Evolutionary conservation across 1,140 invertebrate genomes (phyloP).

Genomic region (Eurytemora carolleeae): DNA sequence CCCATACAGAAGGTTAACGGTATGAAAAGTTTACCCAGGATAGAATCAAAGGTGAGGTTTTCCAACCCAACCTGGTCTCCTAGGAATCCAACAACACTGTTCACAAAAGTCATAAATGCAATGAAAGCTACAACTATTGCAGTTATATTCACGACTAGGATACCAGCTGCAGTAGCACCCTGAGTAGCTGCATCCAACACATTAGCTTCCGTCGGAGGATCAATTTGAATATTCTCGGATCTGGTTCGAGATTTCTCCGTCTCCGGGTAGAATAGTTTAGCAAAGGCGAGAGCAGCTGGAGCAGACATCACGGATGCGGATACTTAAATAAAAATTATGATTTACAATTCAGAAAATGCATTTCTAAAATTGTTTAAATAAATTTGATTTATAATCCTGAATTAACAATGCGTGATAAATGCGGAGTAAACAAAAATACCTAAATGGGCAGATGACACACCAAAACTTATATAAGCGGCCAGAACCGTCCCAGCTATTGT

Average conservation of each 20-base stretch:
- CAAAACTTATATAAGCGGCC: constrained; percentile 78
- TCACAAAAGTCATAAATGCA: constrained; percentile 32
- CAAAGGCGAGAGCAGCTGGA: constrained; percentile 61
- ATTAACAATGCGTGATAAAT: too few species aligned
- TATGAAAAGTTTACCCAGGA: constrained; percentile 45
- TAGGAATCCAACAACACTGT: neutral
- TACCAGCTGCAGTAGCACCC: constrained; percentile 52
- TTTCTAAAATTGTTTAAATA: too few species aligned
- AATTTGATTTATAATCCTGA: too few species aligned
- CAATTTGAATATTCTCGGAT: constrained; percentile 33
- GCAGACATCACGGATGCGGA: constrained; percentile 88
- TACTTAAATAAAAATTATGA: constrained; percentile 33
- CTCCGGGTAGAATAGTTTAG: constrained; percentile 80
- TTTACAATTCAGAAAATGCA: too few species aligned
- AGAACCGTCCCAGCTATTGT: constrained; percentile 81
- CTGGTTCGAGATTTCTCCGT: constrained; percentile 48
- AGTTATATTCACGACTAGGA: constrained; percentile 60
- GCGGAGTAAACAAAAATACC: too few species aligned
- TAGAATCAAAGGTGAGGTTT: constrained; percentile 21
- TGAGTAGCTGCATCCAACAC: constrained; percentile 66
- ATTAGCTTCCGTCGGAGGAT: constrained; percentile 30
- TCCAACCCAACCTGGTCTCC: constrained; percentile 23
- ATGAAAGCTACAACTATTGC: constrained; percentile 82
- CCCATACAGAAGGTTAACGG: constrained; percentile 62
- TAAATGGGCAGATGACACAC: constrained; percentile 49